These are phyloP conservation scores for Acanthurus lineatus DNA, from an alignment of 2,797 vertebrate genomes.

Conservation along the genomic window DNA sequence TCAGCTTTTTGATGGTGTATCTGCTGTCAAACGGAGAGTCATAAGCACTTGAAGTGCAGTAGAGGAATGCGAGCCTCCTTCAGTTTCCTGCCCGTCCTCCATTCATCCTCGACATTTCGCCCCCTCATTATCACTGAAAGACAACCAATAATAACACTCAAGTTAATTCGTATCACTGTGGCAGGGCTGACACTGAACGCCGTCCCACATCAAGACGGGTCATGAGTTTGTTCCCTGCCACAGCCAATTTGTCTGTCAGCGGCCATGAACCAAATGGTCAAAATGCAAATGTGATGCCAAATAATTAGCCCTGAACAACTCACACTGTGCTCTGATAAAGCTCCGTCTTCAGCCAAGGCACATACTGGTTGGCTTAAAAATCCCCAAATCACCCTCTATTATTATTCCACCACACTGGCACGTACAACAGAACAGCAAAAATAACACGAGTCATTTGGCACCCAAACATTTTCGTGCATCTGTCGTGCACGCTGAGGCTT, in stretches of 20 bases:
- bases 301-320: slow-evolving; percentile 51
- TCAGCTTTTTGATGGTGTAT: slow-evolving; percentile 41
- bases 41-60: slow-evolving; percentile 10
- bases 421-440: slow-evolving; percentile 64
- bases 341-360: slow-evolving; percentile 7
- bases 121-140: slow-evolving; percentile 19
- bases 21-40: slow-evolving; percentile 26
- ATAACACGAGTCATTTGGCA: slow-evolving; percentile 67
- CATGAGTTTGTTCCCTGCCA: slow-evolving; percentile 38
- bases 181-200: slow-evolving; percentile 16
- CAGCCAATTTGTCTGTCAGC: slow-evolving; percentile 24
- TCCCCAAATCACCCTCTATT: slow-evolving; percentile 45
- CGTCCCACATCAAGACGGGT: slow-evolving; percentile 50
- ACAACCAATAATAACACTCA: slow-evolving; percentile 32
- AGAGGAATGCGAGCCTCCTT: slow-evolving; percentile 18
- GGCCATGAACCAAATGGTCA: slow-evolving; percentile 14
- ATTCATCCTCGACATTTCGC: slow-evolving; percentile 42
- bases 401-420: slow-evolving; percentile 54
- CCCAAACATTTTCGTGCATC: slow-evolving; percentile 63
- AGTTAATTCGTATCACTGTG: slow-evolving; percentile 18
- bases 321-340: slow-evolving; percentile 28
- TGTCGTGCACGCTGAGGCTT: slow-evolving; percentile 65
- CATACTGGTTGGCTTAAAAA: slow-evolving; percentile 13
- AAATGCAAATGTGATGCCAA: slow-evolving; percentile 47
- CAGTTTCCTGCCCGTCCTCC: slow-evolving; percentile 26